These are phyloP conservation scores for Diadophis punctatus DNA, from an alignment of 2,113 vertebrate species.

Conservation along the genomic window DNA sequence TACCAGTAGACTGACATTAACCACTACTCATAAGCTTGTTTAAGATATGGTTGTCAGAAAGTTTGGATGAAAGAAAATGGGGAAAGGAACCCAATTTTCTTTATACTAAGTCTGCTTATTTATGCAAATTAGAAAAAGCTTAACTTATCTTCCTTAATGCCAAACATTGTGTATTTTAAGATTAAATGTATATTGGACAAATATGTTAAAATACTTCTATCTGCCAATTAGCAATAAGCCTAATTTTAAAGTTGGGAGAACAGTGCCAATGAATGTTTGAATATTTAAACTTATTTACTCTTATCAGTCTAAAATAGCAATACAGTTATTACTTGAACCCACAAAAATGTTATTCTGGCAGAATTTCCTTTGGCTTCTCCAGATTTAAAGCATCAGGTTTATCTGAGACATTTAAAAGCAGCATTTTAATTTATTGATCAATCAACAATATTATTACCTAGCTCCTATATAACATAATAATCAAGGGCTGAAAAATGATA, in stretches of 20 bases:
- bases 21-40: background rate
- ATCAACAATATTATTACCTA: conserved; percentile 20
- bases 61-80: background rate
- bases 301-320: background rate
- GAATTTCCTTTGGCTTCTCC: background rate
- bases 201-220: background rate
- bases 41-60: background rate
- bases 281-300: background rate
- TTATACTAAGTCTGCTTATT: background rate
- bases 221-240: background rate
- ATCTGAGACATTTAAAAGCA: conserved; percentile 10
- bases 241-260: background rate
- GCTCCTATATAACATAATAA: conserved; percentile 8
- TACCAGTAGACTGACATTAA: background rate
- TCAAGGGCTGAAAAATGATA: conserved; percentile 4
- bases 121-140: background rate
- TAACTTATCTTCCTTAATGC: background rate
- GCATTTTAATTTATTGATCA: conserved; percentile 16
- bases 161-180: background rate
- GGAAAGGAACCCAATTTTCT: background rate
- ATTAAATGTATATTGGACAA: background rate
- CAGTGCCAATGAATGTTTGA: background rate
- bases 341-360: background rate
- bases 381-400: conserved; percentile 17
- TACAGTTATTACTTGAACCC: background rate